phyloP scores from a whole-genome alignment of 2,888 invertebrate genomes.

The Argyresthia albistria region DNA sequence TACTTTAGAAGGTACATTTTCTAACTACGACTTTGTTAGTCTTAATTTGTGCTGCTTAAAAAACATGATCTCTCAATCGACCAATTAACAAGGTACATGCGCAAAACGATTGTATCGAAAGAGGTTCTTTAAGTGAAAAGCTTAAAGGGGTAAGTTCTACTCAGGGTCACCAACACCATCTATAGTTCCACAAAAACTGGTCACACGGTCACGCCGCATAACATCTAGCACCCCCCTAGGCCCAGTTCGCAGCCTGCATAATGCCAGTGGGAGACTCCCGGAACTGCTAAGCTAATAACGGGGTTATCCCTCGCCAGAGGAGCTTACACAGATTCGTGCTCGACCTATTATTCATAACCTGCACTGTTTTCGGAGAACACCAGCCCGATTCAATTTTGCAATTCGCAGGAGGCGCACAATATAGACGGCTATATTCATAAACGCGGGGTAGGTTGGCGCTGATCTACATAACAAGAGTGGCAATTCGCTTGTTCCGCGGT shows the following conservation, averaged over 20 bases:
- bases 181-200: too few species aligned
- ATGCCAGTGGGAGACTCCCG: conserved; percentile 29
- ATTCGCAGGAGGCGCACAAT: conserved; percentile 9
- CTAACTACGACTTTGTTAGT: not conserved
- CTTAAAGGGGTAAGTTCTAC: too few species aligned
- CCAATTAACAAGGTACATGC: not conserved
- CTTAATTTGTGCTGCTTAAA: not conserved
- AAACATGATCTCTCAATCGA: not conserved
- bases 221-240: not conserved
- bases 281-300: conserved; percentile 50
- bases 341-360: conserved; percentile 18
- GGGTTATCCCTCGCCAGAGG: conserved; percentile 25
- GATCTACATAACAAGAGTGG: too few species aligned
- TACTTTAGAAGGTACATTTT: too few species aligned
- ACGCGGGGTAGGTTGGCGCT: too few species aligned
- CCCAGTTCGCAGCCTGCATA: conserved; percentile 15
- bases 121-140: too few species aligned
- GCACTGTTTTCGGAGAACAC: conserved; percentile 17
- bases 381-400: conserved; percentile 13
- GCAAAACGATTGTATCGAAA: not conserved
- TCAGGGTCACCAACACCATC: too few species aligned
- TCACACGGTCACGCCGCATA: too few species aligned
- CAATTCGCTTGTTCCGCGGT: too few species aligned
- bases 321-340: conserved; percentile 32
- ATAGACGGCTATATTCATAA: not conserved